phyloP scores from a whole-genome alignment of 2,888 invertebrate species.

The Chesias legatella region DNA sequence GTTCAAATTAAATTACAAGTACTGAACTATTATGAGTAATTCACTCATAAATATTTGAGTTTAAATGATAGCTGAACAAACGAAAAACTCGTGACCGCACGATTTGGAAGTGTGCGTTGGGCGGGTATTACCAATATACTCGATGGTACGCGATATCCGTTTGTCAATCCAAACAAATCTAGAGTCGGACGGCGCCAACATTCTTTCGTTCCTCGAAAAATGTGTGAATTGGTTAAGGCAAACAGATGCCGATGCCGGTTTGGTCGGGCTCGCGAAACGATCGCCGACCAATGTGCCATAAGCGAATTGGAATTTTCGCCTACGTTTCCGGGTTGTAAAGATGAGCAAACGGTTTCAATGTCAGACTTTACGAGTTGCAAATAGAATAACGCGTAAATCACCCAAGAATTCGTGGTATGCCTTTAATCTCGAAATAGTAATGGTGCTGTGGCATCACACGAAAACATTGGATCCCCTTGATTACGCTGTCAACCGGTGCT shows the following conservation, averaged over 20 bases:
- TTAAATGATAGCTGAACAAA: slow-evolving; percentile 42
- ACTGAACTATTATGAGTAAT: slow-evolving; percentile 20
- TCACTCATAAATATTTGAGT: slow-evolving; percentile 35
- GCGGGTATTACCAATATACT: too few species aligned
- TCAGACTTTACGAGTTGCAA: slow-evolving; percentile 65
- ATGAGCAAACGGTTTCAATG: slow-evolving; percentile 69
- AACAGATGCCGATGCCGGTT: slow-evolving; percentile 26
- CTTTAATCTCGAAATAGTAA: slow-evolving; percentile 36
- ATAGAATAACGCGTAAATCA: slow-evolving; percentile 51
- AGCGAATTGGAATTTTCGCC: slow-evolving; percentile 48
- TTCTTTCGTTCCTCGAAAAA: slow-evolving; percentile 36
- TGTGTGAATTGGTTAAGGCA: slow-evolving; percentile 32
- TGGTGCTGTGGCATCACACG: slow-evolving; percentile 23
- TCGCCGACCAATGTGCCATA: slow-evolving; percentile 52
- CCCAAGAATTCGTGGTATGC: slow-evolving; percentile 37
- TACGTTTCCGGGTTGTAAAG: slow-evolving; percentile 68
- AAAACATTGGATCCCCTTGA: slow-evolving; percentile 27
- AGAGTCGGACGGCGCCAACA: slow-evolving; percentile 59
- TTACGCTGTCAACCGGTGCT: slow-evolving; percentile 18
- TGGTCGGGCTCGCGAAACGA: slow-evolving; percentile 44
- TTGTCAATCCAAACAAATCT: slow-evolving; percentile 51
- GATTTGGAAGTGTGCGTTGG: slow-evolving; percentile 53
- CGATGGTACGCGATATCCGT: slow-evolving; percentile 58
- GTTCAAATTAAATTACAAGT: slow-evolving; percentile 25
- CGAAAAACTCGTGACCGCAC: slow-evolving; percentile 52